Percentiles rank a stretch among this genome's conserved stretches.
Evolutionary conservation across 2,113 vertebrate species (phyloP).

Genomic region (Clarias batrachus): DNA sequence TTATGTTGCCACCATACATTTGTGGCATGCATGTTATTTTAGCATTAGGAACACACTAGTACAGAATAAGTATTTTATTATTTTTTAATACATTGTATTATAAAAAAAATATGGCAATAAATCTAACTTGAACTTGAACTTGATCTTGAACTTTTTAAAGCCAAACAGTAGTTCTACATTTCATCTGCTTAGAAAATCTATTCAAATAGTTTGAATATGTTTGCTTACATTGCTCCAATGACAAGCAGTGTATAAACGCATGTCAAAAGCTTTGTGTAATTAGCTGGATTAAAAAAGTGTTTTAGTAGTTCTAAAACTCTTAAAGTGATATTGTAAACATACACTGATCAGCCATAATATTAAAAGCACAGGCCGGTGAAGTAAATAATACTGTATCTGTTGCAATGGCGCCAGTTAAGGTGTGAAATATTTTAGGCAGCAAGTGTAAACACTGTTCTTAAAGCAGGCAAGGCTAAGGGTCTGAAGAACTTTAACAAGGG

Average conservation of each 20-base stretch:
- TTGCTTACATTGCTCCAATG: not conserved
- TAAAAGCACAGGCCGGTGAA: too few relatives aligned
- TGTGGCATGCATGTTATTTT: not conserved
- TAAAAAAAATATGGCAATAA: not conserved
- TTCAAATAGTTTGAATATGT: not conserved
- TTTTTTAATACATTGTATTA: not conserved
- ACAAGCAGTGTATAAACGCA: not conserved
- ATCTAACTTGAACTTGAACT: not conserved
- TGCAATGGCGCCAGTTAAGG: too few relatives aligned
- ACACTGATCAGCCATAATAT: too few relatives aligned
- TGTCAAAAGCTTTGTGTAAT: not conserved
- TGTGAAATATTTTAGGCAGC: too few relatives aligned
- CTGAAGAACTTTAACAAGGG: too few relatives aligned
- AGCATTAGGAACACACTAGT: not conserved
- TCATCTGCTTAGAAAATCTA: not conserved
- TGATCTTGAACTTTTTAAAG: not conserved
- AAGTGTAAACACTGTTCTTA: too few relatives aligned
- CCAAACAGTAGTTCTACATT: not conserved
- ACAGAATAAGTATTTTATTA: not conserved
- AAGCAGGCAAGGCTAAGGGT: too few relatives aligned
- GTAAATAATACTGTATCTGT: too few relatives aligned
- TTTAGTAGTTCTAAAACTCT: not conserved
- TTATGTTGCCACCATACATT: not conserved
- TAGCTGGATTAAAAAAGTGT: not conserved
- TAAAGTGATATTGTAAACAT: too few relatives aligned